These are phyloP conservation scores for Crocodylus rhombifer DNA, from an alignment of 2,797 vertebrate genomes.

Conservation along the genomic window DNA sequence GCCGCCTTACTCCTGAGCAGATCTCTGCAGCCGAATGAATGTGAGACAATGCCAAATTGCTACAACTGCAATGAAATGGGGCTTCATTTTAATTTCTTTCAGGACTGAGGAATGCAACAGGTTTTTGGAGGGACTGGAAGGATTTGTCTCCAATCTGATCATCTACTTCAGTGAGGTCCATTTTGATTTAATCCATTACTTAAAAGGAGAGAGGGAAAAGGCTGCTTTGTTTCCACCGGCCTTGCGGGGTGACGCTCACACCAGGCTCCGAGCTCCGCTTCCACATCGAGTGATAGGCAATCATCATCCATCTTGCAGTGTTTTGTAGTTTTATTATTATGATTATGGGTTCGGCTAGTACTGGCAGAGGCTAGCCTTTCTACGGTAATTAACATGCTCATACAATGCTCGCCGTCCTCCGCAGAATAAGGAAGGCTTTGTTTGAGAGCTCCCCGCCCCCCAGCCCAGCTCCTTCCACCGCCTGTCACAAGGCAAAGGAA, in stretches of 20 bases:
- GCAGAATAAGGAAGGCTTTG: conserved; percentile 30
- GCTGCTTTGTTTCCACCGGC: conserved; percentile 1
- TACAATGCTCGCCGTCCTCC: not conserved
- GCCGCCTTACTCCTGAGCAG: not conserved
- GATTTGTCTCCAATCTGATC: not conserved
- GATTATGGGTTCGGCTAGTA: not conserved
- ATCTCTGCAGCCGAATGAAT: not conserved
- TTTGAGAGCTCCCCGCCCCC: not conserved
- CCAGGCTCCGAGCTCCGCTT: not conserved
- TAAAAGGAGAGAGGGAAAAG: conserved; percentile 36
- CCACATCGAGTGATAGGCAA: not conserved
- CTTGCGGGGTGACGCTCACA: not conserved
- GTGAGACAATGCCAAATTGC: conserved; percentile 17
- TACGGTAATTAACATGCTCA: not conserved
- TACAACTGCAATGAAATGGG: not conserved
- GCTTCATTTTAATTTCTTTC: conserved; percentile 2
- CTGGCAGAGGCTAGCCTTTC: not conserved
- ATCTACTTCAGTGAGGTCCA: not conserved
- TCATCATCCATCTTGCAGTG: not conserved
- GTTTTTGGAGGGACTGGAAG: not conserved
- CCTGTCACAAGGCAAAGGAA: not conserved
- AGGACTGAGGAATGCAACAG: not conserved
- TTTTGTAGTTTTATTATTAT: not conserved
- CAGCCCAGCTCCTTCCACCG: not conserved
- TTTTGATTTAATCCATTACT: conserved; percentile 5